These are phyloP conservation scores for Dermolepida albohirtum DNA, from an alignment of 2,888 invertebrate genomes.

Conservation along the genomic window DNA sequence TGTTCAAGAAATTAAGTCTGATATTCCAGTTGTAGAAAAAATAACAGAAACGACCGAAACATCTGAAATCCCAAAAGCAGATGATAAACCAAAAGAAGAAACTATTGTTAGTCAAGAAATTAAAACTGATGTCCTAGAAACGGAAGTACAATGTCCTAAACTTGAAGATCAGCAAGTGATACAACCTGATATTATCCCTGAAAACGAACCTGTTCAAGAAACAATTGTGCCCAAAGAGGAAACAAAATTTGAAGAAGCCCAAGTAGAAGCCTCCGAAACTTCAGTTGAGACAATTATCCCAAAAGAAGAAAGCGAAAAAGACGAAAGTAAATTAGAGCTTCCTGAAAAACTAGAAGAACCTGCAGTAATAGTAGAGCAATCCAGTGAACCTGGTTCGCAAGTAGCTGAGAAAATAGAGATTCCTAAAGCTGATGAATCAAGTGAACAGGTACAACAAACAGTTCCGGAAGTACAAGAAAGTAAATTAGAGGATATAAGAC, in stretches of 20 bases:
- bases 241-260: too few species aligned
- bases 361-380: slow-evolving; percentile 25
- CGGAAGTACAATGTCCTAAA: slow-evolving; percentile 34
- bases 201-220: slow-evolving; percentile 38
- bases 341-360: slow-evolving; percentile 8
- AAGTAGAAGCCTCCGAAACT: slow-evolving; percentile 18
- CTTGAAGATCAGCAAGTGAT: slow-evolving; percentile 23
- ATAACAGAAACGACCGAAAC: too few species aligned
- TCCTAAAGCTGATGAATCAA: slow-evolving; percentile 26
- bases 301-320: slow-evolving; percentile 37
- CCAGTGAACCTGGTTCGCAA: slow-evolving; percentile 32
- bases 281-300: slow-evolving; percentile 32
- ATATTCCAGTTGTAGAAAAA: too few species aligned
- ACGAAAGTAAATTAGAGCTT: slow-evolving; percentile 28
- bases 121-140: slow-evolving; percentile 32
- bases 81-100: slow-evolving; percentile 56
- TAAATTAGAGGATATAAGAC: slow-evolving; percentile 49
- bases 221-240: slow-evolving; percentile 36
- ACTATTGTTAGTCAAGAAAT: slow-evolving; percentile 33
- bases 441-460: slow-evolving; percentile 1
- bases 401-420: slow-evolving; percentile 26
- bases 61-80: slow-evolving; percentile 44
- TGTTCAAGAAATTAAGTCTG: slow-evolving; percentile 17
- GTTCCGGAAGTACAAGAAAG: slow-evolving; percentile 43
- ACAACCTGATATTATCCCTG: slow-evolving; percentile 37